Percentiles rank a stretch among this genome's conserved stretches.
phyloP scores from a whole-genome alignment of 2,888 invertebrate species.

The Ormyrus labotus region DNA sequence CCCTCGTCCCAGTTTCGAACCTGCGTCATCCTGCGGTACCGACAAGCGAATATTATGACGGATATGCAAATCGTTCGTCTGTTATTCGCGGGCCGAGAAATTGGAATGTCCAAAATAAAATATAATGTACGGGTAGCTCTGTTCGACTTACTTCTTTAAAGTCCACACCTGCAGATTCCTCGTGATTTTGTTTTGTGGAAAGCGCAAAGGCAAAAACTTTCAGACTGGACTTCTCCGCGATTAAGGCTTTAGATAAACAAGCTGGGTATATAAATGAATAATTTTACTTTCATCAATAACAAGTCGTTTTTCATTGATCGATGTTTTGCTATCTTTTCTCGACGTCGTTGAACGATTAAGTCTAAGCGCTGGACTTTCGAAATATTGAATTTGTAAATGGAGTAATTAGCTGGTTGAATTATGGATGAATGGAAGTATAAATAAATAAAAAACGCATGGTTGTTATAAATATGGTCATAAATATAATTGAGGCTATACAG shows the following conservation, averaged over 20 bases:
- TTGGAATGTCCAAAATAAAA: too few species aligned
- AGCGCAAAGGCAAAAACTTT: background rate
- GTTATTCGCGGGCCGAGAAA: too few species aligned
- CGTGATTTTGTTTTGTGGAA: constrained; percentile 26
- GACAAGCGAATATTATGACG: too few species aligned
- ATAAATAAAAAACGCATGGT: background rate
- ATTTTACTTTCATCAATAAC: constrained; percentile 36
- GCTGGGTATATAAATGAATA: constrained; percentile 3
- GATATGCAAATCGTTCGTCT: too few species aligned
- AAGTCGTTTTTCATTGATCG: background rate
- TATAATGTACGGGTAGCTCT: too few species aligned
- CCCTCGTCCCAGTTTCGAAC: too few species aligned
- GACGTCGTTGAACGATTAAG: constrained; percentile 31
- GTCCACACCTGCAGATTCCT: background rate
- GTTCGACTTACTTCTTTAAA: too few species aligned
- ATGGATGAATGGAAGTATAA: background rate
- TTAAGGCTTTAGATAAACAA: background rate
- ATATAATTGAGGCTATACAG: background rate
- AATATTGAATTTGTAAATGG: constrained; percentile 23
- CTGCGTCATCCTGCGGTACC: too few species aligned
- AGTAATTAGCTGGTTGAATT: constrained; percentile 20
- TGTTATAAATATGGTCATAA: constrained; percentile 1
- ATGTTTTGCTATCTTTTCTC: constrained; percentile 1
- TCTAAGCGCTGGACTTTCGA: constrained; percentile 10
- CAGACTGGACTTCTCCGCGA: background rate